Base-by-base conservation (phyloP, 1,140 invertebrate species). In the Forficula auricularia region DNA sequence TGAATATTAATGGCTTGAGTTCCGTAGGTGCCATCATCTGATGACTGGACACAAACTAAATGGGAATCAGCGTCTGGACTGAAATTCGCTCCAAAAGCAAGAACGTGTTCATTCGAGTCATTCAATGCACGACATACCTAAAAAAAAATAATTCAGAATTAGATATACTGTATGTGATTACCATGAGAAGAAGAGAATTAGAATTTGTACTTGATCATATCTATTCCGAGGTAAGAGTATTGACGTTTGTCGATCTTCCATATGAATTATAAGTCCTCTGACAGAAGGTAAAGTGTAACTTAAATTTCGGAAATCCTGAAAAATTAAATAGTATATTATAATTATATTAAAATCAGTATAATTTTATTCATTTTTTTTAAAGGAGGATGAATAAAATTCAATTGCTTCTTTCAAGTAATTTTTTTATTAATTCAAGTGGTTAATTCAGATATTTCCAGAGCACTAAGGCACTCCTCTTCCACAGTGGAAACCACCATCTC, bases 1-100 rank as follows among this genome's bases (percentile, higher is more conserved):
- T 84, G 76, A 44, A 87, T 86, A 53, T 87, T 88, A 44, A 89
- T 88, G 2, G 85, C 82, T 58, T 89, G 82, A 3, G 85, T 88
- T 50, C 82, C 78, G 49, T 75, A 75, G 51, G 74, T 78, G 44
- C 80, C 79, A 47, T 77, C 74, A 47, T 69, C 65, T 48, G 74
- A 71, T 3, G 73, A 75, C 61, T 89, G 85, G 54, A 89, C 80
- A 59, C 84, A 89, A 6, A 90, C 84, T 46, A 90, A 66, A 64
- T 91, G 86, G 0, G 84, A 86, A 59, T 91, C 85, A 2, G 84
- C 84, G 42, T 71, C 61, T 3, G 71, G 62, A 47, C 80, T 85
- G 54, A 89, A 86, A 55, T 81, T 84, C 0, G 79, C 79, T 3
- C 76, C 83, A 50, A 87, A 74, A 1, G 85, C 82, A 50, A 91